Evolutionary conservation across 2,797 vertebrate species (phyloP), one percentile per base, ranked within the genome.

Genomic region (Allobates femoralis): DNA sequence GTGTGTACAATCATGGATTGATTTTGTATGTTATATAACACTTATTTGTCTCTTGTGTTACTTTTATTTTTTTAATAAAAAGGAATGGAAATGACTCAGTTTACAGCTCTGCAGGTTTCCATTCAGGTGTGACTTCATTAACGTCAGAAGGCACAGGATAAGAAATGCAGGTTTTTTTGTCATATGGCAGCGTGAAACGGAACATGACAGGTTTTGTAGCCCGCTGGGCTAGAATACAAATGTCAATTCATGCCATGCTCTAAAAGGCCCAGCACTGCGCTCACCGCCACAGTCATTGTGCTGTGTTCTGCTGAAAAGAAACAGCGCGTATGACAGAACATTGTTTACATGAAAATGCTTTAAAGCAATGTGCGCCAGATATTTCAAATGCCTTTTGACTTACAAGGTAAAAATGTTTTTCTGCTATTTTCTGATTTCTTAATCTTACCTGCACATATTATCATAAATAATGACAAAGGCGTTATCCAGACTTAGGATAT

Each of bases 161-260:
- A 19, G 34, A 83, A 58, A 73, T 1, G 8, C 6, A n/a, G 37
- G 3, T 46, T 41, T 32, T 71, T 82, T 53, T 73, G 69, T 73
- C 53, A 73, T 73, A n/a, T 66, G 26, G 51, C 8, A 30, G 55
- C 6, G 55, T 74, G 81, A 73, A 41, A 56, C 30, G 58, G 73
- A 56, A 82, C 28, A 37, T 82, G 66, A 60, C 53, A 83, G 28
- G 55, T 21, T 79, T 37, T 74, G 23, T 60, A 10, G 26, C 81
- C 60, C n/a, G 34, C 81, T 75, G 81, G 21, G 53, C 56, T 28
- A 6, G 6, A 73, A 46, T 26, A 74, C 69, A 60, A 60, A 18
- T 60, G 53, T 32, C 69, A 75, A n/a, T 62, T 60, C 26, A 83
- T 30, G 5, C 55, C 37, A 41, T 34, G 18, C 15, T 50, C n/a